Percentiles rank a stretch among this genome's conserved stretches.
Evolutionary conservation across 2,113 vertebrate genomes (phyloP).

Genomic region (Noctilio leporinus): DNA sequence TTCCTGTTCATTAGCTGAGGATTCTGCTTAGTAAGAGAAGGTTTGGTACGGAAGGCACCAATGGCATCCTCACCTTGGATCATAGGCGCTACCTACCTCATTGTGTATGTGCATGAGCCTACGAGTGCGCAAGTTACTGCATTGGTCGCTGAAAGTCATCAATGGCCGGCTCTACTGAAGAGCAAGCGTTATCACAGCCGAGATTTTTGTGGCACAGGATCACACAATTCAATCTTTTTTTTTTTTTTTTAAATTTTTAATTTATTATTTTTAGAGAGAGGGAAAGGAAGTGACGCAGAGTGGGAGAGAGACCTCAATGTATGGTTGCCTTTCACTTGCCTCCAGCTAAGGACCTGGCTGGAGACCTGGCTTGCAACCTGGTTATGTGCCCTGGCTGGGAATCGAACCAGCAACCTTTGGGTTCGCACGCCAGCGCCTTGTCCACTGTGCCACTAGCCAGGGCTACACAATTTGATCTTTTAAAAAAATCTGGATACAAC

Average conservation of each 20-base stretch:
- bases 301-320: too few species aligned
- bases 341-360: too few species aligned
- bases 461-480: too few species aligned
- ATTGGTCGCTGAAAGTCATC: background rate
- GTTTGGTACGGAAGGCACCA: constrained; percentile 9
- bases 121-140: background rate
- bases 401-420: too few species aligned
- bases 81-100: background rate
- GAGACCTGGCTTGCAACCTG: too few species aligned
- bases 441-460: too few species aligned
- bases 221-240: background rate
- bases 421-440: too few species aligned
- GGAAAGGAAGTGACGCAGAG: too few species aligned
- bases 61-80: background rate
- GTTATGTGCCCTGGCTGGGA: too few species aligned
- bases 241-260: too few species aligned
- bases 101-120: background rate
- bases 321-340: too few species aligned
- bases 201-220: background rate
- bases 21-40: constrained; percentile 12
- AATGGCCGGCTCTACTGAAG: background rate
- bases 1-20: background rate
- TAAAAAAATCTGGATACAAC: background rate
- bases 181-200: background rate
- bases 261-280: too few species aligned